Evolutionary conservation across 2,888 invertebrate genomes (phyloP).

Genomic region (Trimorus sp.): DNA sequence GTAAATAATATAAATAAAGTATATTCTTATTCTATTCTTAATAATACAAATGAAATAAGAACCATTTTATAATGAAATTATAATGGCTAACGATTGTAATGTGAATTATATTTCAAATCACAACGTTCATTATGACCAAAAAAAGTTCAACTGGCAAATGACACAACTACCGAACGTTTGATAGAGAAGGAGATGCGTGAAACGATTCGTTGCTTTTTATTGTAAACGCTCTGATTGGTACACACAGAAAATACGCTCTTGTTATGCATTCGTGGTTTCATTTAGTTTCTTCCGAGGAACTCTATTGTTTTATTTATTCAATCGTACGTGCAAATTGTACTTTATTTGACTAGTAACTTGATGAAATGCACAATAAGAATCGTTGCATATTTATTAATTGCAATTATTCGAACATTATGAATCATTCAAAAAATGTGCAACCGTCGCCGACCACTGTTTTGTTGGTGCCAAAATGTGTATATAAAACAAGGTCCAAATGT

Average conservation of each 20-base stretch:
- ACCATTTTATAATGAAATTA: slow-evolving; percentile 46
- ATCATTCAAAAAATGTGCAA: slow-evolving; percentile 16
- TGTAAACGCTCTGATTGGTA: not conserved
- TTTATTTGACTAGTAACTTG: not conserved
- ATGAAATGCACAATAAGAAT: not conserved
- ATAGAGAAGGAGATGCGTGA: slow-evolving; percentile 6
- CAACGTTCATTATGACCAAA: slow-evolving; percentile 10
- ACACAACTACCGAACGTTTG: not conserved
- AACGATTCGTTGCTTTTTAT: slow-evolving; percentile 18
- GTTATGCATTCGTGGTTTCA: not conserved
- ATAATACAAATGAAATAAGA: slow-evolving; percentile 39
- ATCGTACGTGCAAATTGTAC: not conserved
- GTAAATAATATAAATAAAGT: slow-evolving; percentile 51
- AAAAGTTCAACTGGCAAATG: not conserved
- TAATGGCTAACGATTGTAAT: slow-evolving; percentile 31
- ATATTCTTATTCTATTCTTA: slow-evolving; percentile 57
- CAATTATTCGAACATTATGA: too few species aligned
- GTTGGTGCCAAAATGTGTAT: slow-evolving; percentile 55
- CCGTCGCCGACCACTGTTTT: slow-evolving; percentile 33
- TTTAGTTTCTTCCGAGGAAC: not conserved
- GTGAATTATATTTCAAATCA: slow-evolving; percentile 25
- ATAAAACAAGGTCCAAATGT: slow-evolving; percentile 29
- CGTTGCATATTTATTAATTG: slow-evolving; percentile 25
- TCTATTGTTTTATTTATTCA: slow-evolving; percentile 6
- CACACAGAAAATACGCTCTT: not conserved